These are phyloP conservation scores for Distichodus sexfasciatus DNA, from an alignment of 2,797 vertebrate genomes.

Conservation along the genomic window DNA sequence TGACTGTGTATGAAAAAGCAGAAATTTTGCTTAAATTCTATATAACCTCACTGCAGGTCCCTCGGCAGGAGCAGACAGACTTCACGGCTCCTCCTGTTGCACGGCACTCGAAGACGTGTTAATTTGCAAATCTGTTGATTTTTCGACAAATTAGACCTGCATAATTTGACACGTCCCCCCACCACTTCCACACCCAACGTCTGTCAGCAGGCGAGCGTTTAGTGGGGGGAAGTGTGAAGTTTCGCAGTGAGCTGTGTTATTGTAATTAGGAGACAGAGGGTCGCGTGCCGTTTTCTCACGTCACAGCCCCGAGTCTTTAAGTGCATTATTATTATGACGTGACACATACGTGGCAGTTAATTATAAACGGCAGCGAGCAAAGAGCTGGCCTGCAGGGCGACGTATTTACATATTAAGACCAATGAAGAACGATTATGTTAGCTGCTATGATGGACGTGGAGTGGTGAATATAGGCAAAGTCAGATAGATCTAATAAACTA, in stretches of 20 bases:
- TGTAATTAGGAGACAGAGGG: conserved; percentile 16
- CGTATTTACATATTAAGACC: not conserved
- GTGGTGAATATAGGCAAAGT: not conserved
- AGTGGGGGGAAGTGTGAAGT: not conserved
- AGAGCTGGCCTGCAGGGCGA: too few species aligned
- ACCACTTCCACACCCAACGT: conserved; percentile 26
- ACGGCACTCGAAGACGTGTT: not conserved
- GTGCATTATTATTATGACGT: conserved; percentile 15
- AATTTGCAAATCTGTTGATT: not conserved
- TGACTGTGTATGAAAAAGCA: too few species aligned
- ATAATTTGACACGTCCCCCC: conserved; percentile 18
- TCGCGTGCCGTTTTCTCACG: conserved; percentile 5
- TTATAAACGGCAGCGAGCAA: not conserved
- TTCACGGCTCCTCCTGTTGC: not conserved
- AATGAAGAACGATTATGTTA: not conserved
- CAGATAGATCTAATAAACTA: not conserved
- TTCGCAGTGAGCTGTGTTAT: conserved; percentile 1
- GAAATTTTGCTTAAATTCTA: too few species aligned
- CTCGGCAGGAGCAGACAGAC: not conserved
- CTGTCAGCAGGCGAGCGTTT: conserved; percentile 29
- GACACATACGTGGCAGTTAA: conserved; percentile 2
- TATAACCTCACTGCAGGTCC: too few species aligned
- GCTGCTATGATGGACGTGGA: not conserved
- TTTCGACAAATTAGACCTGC: conserved; percentile 21
- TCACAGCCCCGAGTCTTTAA: conserved; percentile 8